Conservation (phyloP, 1,140 invertebrate species). For the Drosophila nigrodunni region DNA sequence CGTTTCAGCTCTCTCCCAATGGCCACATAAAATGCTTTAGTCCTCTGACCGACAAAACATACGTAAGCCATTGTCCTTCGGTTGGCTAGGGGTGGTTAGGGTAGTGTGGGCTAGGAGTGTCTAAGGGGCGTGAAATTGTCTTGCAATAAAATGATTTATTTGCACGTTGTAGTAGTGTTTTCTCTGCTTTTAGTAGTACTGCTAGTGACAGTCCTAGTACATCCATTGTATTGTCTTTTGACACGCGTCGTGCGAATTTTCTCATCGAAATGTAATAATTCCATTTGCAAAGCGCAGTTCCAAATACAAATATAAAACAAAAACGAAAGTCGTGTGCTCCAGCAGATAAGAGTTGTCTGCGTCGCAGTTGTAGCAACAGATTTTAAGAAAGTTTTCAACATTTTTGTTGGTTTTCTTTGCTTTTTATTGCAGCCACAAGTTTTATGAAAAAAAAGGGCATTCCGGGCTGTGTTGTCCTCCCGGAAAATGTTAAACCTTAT, state of each 20-base stretch:
- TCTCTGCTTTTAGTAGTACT: slow-evolving; percentile 24
- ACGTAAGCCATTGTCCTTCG: slow-evolving; percentile 43
- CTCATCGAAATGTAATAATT: slow-evolving; percentile 79
- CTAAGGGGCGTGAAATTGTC: slow-evolving; percentile 57
- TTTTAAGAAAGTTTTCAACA: slow-evolving; percentile 34
- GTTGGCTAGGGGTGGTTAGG: too few relatives aligned
- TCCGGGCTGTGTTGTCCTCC: neutral
- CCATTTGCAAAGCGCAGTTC: slow-evolving; percentile 57
- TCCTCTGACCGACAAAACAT: slow-evolving; percentile 43
- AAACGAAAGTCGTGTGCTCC: slow-evolving; percentile 44
- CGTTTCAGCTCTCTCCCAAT: slow-evolving; percentile 54
- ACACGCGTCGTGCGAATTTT: slow-evolving; percentile 57
- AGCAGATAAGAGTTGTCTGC: slow-evolving; percentile 62
- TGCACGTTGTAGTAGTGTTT: slow-evolving; percentile 23
- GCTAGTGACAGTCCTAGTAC: slow-evolving; percentile 48
- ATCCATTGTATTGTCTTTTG: slow-evolving; percentile 67
- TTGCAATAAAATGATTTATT: slow-evolving; percentile 83
- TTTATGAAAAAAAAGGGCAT: slow-evolving; percentile 67
- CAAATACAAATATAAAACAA: slow-evolving; percentile 15
- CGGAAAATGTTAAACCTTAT: slow-evolving; percentile 66
- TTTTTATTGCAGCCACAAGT: slow-evolving; percentile 80
- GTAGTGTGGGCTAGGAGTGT: too few relatives aligned
- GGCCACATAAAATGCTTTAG: slow-evolving; percentile 67
- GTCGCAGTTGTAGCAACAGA: slow-evolving; percentile 65
- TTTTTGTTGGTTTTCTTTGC: slow-evolving; percentile 5